These are phyloP conservation scores for Pachypeltis micranthus DNA, from an alignment of 1,140 invertebrate genomes.

Conservation along the genomic window DNA sequence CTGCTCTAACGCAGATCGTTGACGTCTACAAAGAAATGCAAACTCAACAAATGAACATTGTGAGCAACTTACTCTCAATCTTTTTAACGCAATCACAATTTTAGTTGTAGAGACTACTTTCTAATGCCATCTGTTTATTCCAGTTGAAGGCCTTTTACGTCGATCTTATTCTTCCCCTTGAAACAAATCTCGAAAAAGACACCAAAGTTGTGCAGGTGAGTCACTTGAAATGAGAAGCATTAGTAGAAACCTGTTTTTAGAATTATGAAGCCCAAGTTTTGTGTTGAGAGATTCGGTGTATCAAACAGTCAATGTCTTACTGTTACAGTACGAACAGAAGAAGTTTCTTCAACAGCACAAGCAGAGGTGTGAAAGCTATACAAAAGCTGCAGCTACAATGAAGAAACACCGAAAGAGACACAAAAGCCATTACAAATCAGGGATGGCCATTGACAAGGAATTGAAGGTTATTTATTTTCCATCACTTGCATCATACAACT, in stretches of 20 bases:
- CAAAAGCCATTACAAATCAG: slow-evolving; percentile 60
- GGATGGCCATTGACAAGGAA: slow-evolving; percentile 73
- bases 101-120: slow-evolving; percentile 8
- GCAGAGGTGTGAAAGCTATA: slow-evolving; percentile 72
- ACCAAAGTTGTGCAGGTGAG: slow-evolving; percentile 81
- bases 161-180: slow-evolving; percentile 76
- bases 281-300: too few relatives aligned
- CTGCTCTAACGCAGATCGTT: slow-evolving; percentile 77
- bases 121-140: slow-evolving; percentile 32
- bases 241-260: too few relatives aligned
- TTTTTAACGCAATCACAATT: not conserved
- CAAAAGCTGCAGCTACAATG: slow-evolving; percentile 75
- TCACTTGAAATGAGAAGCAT: not conserved
- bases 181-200: slow-evolving; percentile 86
- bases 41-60: slow-evolving; percentile 84
- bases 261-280: too few relatives aligned
- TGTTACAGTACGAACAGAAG: slow-evolving; percentile 76
- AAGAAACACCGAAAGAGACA: slow-evolving; percentile 79
- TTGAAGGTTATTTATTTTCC: slow-evolving; percentile 59
- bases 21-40: slow-evolving; percentile 86
- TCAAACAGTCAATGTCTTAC: too few relatives aligned
- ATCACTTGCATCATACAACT: not conserved
- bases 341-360: slow-evolving; percentile 82
- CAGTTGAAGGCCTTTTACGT: slow-evolving; percentile 90
- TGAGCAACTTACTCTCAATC: slow-evolving; percentile 44